Conservation (phyloP, 2,888 invertebrate genomes). For the Sarcophaga subvicina region DNA sequence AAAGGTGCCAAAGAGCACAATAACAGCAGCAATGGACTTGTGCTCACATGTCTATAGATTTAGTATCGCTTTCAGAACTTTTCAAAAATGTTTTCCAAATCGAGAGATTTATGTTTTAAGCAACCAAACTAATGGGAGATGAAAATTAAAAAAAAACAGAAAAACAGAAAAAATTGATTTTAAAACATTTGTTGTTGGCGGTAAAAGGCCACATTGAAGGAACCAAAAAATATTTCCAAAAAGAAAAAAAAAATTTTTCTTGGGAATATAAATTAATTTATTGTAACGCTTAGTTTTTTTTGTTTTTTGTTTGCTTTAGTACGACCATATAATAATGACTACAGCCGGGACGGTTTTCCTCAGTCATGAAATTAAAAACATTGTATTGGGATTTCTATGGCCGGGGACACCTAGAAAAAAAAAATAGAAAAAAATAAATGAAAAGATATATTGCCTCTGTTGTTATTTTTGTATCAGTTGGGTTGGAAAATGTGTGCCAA, state of each 20-base stretch:
- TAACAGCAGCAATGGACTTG: neutral
- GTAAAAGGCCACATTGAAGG: conserved; percentile 26
- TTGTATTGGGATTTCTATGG: neutral
- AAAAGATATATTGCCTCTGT: neutral
- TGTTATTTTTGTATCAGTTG: conserved; percentile 25
- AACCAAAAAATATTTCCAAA: too few species aligned
- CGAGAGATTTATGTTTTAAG: conserved; percentile 52
- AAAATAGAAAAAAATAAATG: too few species aligned
- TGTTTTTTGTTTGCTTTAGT: conserved; percentile 4
- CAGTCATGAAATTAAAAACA: conserved; percentile 31
- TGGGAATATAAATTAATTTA: conserved; percentile 43
- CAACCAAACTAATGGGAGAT: conserved; percentile 46
- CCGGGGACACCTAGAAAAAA: neutral
- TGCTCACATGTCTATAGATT: conserved; percentile 15
- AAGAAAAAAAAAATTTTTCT: too few species aligned
- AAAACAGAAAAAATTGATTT: conserved; percentile 22
- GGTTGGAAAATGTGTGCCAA: conserved; percentile 63
- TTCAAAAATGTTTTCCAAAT: conserved; percentile 28
- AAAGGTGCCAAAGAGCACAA: conserved; percentile 41
- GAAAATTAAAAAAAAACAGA: neutral
- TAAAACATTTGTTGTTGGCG: conserved; percentile 33
- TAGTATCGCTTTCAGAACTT: conserved; percentile 11
- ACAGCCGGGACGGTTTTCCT: neutral
- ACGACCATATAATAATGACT: neutral
- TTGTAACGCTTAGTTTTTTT: neutral